Evolutionary conservation across 2,797 vertebrate species (phyloP), one percentile per base, ranked within the genome.

Genomic region (Hippocampus kuda): DNA sequence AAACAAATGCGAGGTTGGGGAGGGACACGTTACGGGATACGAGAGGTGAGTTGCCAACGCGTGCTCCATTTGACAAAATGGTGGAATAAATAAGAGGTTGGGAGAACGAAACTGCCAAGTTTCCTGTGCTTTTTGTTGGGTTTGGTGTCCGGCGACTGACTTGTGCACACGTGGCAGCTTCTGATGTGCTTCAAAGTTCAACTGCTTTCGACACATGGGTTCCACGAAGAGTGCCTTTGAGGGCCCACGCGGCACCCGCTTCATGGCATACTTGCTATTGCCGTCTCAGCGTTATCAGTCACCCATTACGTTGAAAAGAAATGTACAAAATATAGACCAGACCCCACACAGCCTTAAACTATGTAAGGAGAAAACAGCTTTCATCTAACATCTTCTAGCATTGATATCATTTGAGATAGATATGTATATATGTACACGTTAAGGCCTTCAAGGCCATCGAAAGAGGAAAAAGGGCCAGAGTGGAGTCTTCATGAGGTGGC

Each of bases 341-440:
- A 87, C 87, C 91, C 89, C 90, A 91, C 79, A 70, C 75, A 69
- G 72, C 79, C 72, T 70, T 80, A 71, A 66, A 72, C 86, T 86
- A 85, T 93, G 92, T 92, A 92, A 81, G 89, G 92, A 98, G 93
- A 95, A 94, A 92, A 95, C 93, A 91, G 94, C 94, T 95, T 92
- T 86, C 76, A 85, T 78, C 94, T 84, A 78, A 74, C 66, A 42
- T 54, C 20, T 56, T 91, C 93, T 79, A 78, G 88, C 78, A 83
- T 88, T 93, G 87, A 93, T 94, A 86, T 85, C 83, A 86, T 67
- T 53, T 12, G 30, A 79, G 83, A 85, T 77, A 90, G 93, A 91
- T 84, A 81, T 86, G 76, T 88, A 88, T 87, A 87, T 87, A 87
- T 86, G 77, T 87, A 89, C 88, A 89, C 92, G 92, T 93, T 91